Conservation (phyloP, 1,140 invertebrate species). For the Danaus melanippus region DNA sequence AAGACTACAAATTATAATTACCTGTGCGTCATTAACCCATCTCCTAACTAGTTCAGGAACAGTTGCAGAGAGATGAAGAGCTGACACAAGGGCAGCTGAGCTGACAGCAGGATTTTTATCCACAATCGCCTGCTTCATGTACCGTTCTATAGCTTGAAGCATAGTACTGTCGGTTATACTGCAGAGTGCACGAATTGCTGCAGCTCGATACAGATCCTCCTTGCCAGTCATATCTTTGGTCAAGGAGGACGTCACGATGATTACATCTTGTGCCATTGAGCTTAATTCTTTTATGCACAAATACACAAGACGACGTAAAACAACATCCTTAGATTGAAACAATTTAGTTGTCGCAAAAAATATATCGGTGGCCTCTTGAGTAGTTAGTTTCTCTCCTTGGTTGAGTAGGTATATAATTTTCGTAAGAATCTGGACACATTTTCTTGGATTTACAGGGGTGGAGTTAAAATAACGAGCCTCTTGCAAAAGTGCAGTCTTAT, state of each 20-base stretch:
- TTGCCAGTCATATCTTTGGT: conserved; percentile 99
- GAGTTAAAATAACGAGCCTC: conserved; percentile 97
- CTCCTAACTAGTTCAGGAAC: conserved; percentile 93
- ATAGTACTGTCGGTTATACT: conserved; percentile 97
- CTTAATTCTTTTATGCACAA: conserved; percentile 97
- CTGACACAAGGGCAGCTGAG: conserved; percentile 94
- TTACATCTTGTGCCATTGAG: conserved; percentile 97
- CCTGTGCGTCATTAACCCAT: conserved; percentile 98
- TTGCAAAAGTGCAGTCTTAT: conserved; percentile 96
- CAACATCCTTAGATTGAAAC: conserved; percentile 96
- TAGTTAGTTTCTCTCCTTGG: conserved; percentile 86
- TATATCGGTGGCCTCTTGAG: conserved; percentile 95
- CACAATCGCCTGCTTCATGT: conserved; percentile 99
- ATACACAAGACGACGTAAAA: conserved; percentile 94
- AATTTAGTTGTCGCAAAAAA: conserved; percentile 99
- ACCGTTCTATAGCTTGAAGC: conserved; percentile 96
- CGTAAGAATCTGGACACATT: conserved; percentile 95
- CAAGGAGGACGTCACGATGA: conserved; percentile 96
- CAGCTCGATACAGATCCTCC: conserved; percentile 95
- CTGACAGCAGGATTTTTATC: conserved; percentile 95
- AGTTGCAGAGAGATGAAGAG: conserved; percentile 84
- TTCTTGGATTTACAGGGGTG: conserved; percentile 94
- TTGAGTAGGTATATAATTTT: conserved; percentile 97
- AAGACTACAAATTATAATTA: conserved; percentile 45
- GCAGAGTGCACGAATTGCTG: conserved; percentile 95